These are phyloP conservation scores for Rhagoletis pomonella DNA, from an alignment of 1,140 invertebrate genomes.

Conservation along the genomic window DNA sequence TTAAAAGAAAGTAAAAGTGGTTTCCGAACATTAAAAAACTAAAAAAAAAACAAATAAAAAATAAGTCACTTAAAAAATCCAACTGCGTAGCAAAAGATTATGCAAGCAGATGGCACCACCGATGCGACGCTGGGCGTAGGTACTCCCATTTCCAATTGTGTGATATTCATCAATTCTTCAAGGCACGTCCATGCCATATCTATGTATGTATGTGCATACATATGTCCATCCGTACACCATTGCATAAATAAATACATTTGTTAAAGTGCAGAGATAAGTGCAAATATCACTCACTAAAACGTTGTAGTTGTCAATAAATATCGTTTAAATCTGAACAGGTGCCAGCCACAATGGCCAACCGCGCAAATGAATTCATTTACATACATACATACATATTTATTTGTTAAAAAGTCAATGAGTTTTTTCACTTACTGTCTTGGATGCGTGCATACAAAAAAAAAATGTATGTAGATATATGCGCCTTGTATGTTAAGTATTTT, in stretches of 20 bases:
- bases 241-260: too few species aligned
- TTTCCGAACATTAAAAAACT: neutral
- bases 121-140: neutral
- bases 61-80: neutral
- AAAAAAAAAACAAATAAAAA: neutral
- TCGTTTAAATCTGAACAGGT: conserved; percentile 25
- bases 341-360: neutral
- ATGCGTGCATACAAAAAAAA: neutral
- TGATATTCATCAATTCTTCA: neutral
- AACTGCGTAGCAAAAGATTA: neutral
- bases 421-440: neutral
- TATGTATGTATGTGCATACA: neutral
- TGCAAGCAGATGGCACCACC: neutral
- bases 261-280: neutral
- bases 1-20: conserved; percentile 28
- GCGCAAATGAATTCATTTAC: neutral
- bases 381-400: neutral
- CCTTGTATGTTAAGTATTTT: too few species aligned
- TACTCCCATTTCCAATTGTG: neutral
- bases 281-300: conserved; percentile 24
- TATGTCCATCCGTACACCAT: too few species aligned
- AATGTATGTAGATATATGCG: too few species aligned
- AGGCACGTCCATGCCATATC: neutral
- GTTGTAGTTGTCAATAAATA: conserved; percentile 14
- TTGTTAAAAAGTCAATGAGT: neutral